Conservation (phyloP, 2,113 vertebrate species). For the Muscicapa adusta region DNA sequence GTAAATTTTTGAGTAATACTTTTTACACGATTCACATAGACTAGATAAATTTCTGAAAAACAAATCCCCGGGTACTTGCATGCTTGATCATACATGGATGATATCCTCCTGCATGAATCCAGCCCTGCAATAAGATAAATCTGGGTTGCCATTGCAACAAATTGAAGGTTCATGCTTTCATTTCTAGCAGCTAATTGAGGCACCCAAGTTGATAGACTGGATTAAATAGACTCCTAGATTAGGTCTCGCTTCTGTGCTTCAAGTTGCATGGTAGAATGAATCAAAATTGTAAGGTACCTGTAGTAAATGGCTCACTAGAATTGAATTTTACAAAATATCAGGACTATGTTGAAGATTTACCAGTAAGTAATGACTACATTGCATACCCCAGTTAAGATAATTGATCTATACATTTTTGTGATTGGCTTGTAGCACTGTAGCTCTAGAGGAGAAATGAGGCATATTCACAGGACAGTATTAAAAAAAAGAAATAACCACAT, state of each 20-base stretch:
- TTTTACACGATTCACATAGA: neutral
- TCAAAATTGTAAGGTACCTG: neutral
- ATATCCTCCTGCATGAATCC: neutral
- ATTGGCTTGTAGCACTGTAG: neutral
- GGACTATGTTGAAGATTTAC: neutral
- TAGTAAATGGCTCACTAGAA: neutral
- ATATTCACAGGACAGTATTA: neutral
- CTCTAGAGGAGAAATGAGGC: neutral
- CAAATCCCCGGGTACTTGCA: neutral
- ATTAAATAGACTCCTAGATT: conserved; percentile 32
- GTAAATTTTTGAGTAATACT: neutral
- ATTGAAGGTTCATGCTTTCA: conserved; percentile 4
- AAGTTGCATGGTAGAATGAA: conserved; percentile 2
- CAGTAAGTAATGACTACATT: neutral
- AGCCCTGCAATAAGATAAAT: neutral
- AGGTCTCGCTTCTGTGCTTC: conserved; percentile 11
- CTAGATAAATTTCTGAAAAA: neutral
- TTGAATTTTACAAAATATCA: neutral
- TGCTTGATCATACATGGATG: neutral
- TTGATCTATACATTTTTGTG: neutral
- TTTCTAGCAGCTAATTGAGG: conserved; percentile 48
- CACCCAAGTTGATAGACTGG: neutral
- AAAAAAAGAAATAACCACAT: neutral
- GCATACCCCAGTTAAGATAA: neutral
- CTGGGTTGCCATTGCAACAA: neutral